Evolutionary conservation across 2,797 vertebrate species (phyloP).

Genomic region (Ambastaia sidthimunki): DNA sequence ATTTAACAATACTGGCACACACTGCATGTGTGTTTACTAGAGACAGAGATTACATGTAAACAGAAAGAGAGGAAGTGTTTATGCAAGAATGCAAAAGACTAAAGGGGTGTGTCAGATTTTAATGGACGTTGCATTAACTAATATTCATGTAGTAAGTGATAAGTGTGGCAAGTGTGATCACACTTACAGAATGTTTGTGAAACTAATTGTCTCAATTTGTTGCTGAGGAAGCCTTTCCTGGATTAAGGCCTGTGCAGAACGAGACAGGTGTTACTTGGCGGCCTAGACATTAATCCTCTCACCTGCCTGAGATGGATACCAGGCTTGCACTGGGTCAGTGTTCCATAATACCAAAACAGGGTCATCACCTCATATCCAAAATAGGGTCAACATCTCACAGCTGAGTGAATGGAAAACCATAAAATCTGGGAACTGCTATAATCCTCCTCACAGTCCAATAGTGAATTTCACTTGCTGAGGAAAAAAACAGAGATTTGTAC

Average conservation of each 20-base stretch:
- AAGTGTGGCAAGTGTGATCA: background rate
- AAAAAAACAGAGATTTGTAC: background rate
- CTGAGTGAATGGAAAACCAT: background rate
- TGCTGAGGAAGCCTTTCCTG: slow-evolving; percentile 60
- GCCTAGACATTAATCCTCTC: slow-evolving; percentile 63
- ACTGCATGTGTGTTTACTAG: background rate
- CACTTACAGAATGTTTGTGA: background rate
- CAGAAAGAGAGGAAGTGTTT: background rate
- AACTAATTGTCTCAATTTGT: slow-evolving; percentile 36
- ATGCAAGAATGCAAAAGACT: background rate
- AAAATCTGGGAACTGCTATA: slow-evolving; percentile 36
- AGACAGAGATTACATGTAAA: background rate
- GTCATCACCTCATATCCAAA: slow-evolving; percentile 34
- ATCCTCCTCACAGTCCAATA: background rate
- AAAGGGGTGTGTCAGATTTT: background rate
- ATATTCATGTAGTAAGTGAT: background rate
- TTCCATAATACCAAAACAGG: slow-evolving; percentile 43
- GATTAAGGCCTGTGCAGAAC: slow-evolving; percentile 58
- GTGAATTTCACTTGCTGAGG: background rate
- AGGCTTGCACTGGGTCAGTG: slow-evolving; percentile 37
- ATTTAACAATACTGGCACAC: slow-evolving; percentile 11
- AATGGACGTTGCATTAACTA: background rate
- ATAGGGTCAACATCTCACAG: slow-evolving; percentile 26
- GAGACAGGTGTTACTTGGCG: slow-evolving; percentile 51
- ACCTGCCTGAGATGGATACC: slow-evolving; percentile 46